These are phyloP conservation scores for Ornithoptera priamus DNA, from an alignment of 2,888 invertebrate species.

Conservation along the genomic window DNA sequence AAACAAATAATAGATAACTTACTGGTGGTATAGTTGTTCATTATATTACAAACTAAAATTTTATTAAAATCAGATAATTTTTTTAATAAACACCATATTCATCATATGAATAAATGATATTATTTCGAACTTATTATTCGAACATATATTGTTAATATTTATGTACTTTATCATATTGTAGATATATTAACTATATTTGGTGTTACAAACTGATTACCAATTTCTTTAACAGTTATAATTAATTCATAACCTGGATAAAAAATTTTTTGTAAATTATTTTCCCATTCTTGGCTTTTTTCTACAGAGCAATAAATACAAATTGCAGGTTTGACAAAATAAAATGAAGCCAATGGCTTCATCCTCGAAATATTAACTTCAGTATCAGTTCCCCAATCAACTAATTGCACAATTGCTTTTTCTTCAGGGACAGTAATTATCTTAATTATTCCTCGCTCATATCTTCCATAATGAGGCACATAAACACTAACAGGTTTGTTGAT, in stretches of 20 bases:
- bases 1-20: too few species aligned
- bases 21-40: too few species aligned
- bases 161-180: not conserved
- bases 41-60: too few species aligned
- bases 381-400: slow-evolving; percentile 42
- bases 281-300: slow-evolving; percentile 31
- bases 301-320: slow-evolving; percentile 36
- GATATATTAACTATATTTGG: slow-evolving; percentile 33
- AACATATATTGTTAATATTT: too few species aligned
- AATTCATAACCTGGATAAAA: slow-evolving; percentile 36
- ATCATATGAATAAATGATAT: too few species aligned
- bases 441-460: slow-evolving; percentile 41
- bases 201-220: slow-evolving; percentile 32
- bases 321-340: slow-evolving; percentile 32
- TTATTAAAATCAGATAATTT: too few species aligned
- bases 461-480: slow-evolving; percentile 27
- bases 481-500: slow-evolving; percentile 36
- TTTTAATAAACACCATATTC: too few species aligned
- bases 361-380: slow-evolving; percentile 32
- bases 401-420: slow-evolving; percentile 34
- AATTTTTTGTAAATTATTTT: slow-evolving; percentile 29
- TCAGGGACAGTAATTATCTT: slow-evolving; percentile 33
- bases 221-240: slow-evolving; percentile 32
- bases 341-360: slow-evolving; percentile 37
- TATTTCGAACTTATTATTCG: too few species aligned